Conservation (phyloP, 2,888 invertebrate species). For the Latrodectus elegans region DNA sequence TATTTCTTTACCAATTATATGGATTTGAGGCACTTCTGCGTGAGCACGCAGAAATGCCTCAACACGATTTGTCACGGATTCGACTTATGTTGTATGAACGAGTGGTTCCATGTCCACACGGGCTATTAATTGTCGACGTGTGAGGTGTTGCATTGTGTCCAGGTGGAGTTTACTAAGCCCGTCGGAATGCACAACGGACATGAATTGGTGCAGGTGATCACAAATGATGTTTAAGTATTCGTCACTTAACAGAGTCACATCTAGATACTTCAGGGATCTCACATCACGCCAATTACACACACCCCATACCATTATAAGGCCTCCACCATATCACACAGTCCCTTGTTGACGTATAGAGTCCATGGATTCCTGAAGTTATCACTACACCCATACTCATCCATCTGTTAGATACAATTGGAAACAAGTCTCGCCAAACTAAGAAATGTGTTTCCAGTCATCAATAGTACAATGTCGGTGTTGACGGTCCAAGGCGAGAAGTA, state of each 20-base stretch:
- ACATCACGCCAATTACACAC: constrained; percentile 2
- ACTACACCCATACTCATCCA: background rate
- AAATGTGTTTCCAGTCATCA: background rate
- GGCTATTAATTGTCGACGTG: background rate
- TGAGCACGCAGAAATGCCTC: too few relatives aligned
- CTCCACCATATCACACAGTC: too few relatives aligned
- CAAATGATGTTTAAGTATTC: background rate
- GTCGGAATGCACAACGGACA: background rate
- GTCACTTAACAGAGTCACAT: background rate
- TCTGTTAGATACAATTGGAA: background rate
- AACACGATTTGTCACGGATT: too few relatives aligned
- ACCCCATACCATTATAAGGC: background rate
- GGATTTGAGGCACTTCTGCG: too few relatives aligned
- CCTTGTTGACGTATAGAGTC: too few relatives aligned
- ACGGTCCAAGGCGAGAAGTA: background rate
- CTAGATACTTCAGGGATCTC: background rate
- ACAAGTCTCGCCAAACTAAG: background rate
- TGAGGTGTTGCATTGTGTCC: constrained; percentile 5
- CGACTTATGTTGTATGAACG: too few relatives aligned
- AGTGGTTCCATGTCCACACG: too few relatives aligned
- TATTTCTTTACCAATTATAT: too few relatives aligned
- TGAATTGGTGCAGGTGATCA: constrained; percentile 3
- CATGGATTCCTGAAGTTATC: background rate
- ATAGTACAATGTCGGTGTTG: too few relatives aligned
- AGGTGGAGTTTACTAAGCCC: background rate